These are phyloP conservation scores for Ctenopoma multispine DNA, from an alignment of 2,797 vertebrate species.

Conservation along the genomic window DNA sequence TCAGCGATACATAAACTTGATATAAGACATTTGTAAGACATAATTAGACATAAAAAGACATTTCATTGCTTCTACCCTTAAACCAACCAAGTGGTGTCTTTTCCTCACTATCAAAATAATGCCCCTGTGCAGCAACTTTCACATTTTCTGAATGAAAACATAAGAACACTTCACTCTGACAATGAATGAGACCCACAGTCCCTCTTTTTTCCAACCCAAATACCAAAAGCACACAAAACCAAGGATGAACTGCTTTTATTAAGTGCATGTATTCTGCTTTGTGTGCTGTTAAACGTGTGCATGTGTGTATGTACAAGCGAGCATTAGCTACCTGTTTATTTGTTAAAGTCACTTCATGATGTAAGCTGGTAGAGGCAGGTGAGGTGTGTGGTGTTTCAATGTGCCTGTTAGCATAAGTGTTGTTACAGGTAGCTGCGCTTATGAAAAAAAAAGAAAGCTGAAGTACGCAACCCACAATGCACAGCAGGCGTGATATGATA, in stretches of 20 bases:
- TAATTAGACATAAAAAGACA: too few relatives aligned
- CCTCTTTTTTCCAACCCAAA: conserved; percentile 41
- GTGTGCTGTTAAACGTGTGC: conserved; percentile 28
- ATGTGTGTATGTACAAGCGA: conserved; percentile 47
- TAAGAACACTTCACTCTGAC: conserved; percentile 73
- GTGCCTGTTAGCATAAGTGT: conserved; percentile 30
- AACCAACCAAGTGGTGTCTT: conserved; percentile 74
- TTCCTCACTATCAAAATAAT: conserved; percentile 78
- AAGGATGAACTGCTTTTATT: conserved; percentile 56
- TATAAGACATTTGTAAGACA: conserved; percentile 54
- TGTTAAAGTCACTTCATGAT: conserved; percentile 63
- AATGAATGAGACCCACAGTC: conserved; percentile 56
- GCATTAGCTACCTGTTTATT: conserved; percentile 49
- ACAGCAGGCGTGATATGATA: conserved; percentile 74
- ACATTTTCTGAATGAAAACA: conserved; percentile 82
- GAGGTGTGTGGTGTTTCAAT: conserved; percentile 68
- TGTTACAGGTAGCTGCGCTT: conserved; percentile 35
- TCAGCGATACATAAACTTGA: conserved; percentile 59
- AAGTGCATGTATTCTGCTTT: conserved; percentile 65
- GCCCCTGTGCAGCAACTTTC: conserved; percentile 80
- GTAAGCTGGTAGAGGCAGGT: conserved; percentile 70
- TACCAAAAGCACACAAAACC: conserved; percentile 51
- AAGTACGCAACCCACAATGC: conserved; percentile 57
- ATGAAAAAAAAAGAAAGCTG: conserved; percentile 37
- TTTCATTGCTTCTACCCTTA: conserved; percentile 74